Base-by-base conservation (phyloP, 2,113 vertebrate genomes). In the Emydura subglobosa region DNA sequence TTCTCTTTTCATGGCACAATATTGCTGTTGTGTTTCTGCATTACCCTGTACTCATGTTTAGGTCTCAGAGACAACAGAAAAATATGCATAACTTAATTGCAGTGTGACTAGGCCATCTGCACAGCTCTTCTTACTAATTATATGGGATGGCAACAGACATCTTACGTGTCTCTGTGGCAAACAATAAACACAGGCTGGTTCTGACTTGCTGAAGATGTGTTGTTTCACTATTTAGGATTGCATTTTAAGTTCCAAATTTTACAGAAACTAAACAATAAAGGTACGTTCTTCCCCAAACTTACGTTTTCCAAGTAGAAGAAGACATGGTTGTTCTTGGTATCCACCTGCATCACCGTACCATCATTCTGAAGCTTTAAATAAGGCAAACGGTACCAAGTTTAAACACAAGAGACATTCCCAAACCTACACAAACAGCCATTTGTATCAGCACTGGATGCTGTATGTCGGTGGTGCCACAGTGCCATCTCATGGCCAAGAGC, bases 251-350 rank as follows among this genome's bases (percentile, higher is more conserved):
- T 78, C 82, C 10, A 34, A 78, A 2, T 59, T 88, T 25, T 81
- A 86, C 6, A 49, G 80, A 87, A 72, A 72, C n/a, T 39, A 68
- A 17, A n/a, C 34, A 65, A 34, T 83, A 27, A 76, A 22, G 24
- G 22, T 24, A 47, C 12, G 50, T 61, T 12, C 44, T n/a, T 50
- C 55, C 12, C 4, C 92, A 91, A 31, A 86, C 95, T 92, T 91
- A 98, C 98, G 44, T 95, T 94, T 85, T 95, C 92, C 79, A 98
- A 83, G 72, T 98, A 98, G 93, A 98, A 96, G 81, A 98, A 19
- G 68, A 97, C 6, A 47, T 98, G 97, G 84, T 95, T 92, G 17
- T 96, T 97, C 83, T 94, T 98, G 87, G 88, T 54, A 68, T 98
- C 97, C 31, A 91, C 76, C 5, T n/a, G 97, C 85, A 93, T 94